phyloP scores from a whole-genome alignment of 1,140 invertebrate species.

The Calephelis virginiensis region DNA sequence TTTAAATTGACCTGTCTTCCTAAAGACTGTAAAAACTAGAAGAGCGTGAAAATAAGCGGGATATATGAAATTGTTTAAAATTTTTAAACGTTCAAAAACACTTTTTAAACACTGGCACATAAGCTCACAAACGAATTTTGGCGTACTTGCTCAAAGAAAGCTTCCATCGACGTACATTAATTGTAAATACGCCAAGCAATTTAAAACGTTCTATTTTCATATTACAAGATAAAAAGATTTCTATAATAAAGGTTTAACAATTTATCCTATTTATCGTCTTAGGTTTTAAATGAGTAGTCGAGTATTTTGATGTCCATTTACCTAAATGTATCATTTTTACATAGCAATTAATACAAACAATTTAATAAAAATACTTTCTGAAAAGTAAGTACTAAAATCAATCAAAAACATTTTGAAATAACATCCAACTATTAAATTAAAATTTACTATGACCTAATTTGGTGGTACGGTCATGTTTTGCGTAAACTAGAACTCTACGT shows the following conservation, averaged over 20 bases:
- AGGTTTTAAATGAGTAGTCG: conserved; percentile 27
- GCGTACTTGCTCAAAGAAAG: conserved; percentile 6
- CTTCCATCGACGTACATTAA: conserved; percentile 9
- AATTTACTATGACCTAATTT: too few species aligned
- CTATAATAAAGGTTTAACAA: conserved; percentile 16
- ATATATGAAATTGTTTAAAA: conserved; percentile 23
- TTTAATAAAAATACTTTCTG: too few species aligned
- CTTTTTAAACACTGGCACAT: conserved; percentile 11
- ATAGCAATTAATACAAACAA: too few species aligned
- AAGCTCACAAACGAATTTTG: neutral
- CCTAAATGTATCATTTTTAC: too few species aligned
- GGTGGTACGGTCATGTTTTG: too few species aligned
- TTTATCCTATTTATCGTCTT: conserved; percentile 19
- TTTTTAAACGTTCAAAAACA: conserved; percentile 7
- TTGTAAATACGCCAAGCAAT: conserved; percentile 7
- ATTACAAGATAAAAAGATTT: conserved; percentile 1
- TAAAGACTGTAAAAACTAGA: conserved; percentile 36
- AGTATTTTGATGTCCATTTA: neutral
- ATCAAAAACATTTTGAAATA: too few species aligned
- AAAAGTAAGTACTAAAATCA: too few species aligned
- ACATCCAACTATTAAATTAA: too few species aligned
- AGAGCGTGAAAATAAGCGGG: conserved; percentile 30
- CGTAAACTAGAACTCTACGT: too few species aligned
- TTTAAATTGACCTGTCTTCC: conserved; percentile 37
- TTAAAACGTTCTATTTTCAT: conserved; percentile 13